Evolutionary conservation across 2,888 invertebrate species (phyloP), one percentile per base, ranked within the genome.

Genomic region (Orthonychiurus folsomi): DNA sequence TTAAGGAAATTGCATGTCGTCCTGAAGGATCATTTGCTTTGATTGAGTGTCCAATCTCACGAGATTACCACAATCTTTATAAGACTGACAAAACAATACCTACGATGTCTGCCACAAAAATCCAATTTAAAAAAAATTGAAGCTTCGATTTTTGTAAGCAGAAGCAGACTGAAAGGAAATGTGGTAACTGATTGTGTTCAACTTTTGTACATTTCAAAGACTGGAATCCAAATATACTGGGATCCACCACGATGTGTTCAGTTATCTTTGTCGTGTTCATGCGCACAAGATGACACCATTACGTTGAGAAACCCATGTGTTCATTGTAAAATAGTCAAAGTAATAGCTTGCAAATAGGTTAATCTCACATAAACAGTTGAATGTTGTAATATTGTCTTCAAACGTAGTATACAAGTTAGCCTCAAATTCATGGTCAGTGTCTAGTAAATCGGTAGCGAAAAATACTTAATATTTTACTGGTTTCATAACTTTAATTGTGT

Each of bases 191-290:
- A 37, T 37, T 37, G 37, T 37, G 37, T 37, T 37, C 37, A 37
- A 9, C 37, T 9, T n/a, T 37, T 37, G 37, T 37, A 37, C 37
- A 37, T 37, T 37, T 37, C 37, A 37, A 37, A 37, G 37, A 37
- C 37, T 37, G 37, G 37, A 37, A 37, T 37, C 37, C 37, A 37
- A 5, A n/a, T 15, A 37, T 9, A 37, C 12, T 21, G 55, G 55
- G 55, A 55, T 55, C 55, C 55, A 55, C 55, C 55, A 25, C 18
- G 24, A 55, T 55, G 55, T 55, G 55, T 55, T 55, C 55, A 55
- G 15, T 55, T 25, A 18, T 55, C 25, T 21, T 55, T 15, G 15
- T 37, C 37, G 37, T 37, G 37, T 37, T 15, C 37, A 9, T 15
- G 37, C 15, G 37, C 37, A 37, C 37, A n/a, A n/a, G n/a, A n/a